A percentile compares a stretch with the other conserved stretches of the same genome.
Evolutionary conservation across 2,888 invertebrate species (phyloP).

Genomic region (Protonemura montana): DNA sequence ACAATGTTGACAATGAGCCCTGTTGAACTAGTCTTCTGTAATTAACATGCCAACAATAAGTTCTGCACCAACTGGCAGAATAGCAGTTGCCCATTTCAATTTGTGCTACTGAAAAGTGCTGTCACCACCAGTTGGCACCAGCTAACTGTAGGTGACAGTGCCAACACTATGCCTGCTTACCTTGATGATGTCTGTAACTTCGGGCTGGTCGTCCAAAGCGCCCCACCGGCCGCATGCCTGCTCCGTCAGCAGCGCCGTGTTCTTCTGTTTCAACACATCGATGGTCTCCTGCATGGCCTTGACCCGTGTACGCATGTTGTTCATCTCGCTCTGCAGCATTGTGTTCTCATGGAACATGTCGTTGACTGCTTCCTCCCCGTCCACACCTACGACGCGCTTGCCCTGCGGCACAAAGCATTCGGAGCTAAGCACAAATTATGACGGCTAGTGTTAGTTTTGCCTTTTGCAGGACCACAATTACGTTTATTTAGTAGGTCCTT

Average conservation of each 20-base stretch:
- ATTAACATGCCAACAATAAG: too few species aligned
- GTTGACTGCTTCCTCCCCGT: constrained; percentile 86
- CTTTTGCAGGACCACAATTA: too few species aligned
- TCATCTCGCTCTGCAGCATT: constrained; percentile 87
- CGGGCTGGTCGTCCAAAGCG: constrained; percentile 58
- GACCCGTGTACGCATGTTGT: constrained; percentile 84
- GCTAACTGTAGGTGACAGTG: too few species aligned
- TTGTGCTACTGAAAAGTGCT: too few species aligned
- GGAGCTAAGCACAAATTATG: not conserved
- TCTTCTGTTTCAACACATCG: constrained; percentile 82
- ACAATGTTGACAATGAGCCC: too few species aligned
- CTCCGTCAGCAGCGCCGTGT: constrained; percentile 82
- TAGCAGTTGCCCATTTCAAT: too few species aligned
- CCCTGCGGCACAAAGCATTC: constrained; percentile 66
- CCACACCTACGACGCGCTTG: constrained; percentile 84
- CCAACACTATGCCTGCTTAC: not conserved
- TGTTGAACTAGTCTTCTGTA: too few species aligned
- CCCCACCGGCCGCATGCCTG: constrained; percentile 75
- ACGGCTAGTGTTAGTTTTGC: not conserved
- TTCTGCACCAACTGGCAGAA: too few species aligned
- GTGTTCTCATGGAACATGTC: constrained; percentile 97
- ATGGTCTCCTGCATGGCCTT: constrained; percentile 96
- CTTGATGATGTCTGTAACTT: constrained; percentile 71
- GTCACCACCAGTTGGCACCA: too few species aligned
- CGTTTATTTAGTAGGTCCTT: too few species aligned